Evolutionary conservation across 2,797 vertebrate species (phyloP).

Genomic region (Protonibea diacanthus): DNA sequence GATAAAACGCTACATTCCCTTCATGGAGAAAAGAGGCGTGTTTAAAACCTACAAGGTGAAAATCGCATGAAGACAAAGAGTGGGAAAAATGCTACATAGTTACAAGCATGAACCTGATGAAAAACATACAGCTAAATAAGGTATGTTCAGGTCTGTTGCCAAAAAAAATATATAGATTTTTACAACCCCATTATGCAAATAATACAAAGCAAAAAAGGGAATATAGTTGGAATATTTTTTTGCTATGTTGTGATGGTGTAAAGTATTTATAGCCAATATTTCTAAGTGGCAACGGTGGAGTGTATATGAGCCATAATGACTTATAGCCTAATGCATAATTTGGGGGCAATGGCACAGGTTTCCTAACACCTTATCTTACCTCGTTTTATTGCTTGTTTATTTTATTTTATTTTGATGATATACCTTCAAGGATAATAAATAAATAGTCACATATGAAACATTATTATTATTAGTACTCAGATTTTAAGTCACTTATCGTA

Average conservation of each 20-base stretch:
- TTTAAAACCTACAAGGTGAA: constrained; percentile 52
- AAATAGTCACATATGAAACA: constrained; percentile 44
- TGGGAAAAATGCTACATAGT: constrained; percentile 73
- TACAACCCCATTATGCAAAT: constrained; percentile 54
- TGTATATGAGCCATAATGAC: constrained; percentile 29
- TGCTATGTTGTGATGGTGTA: constrained; percentile 13
- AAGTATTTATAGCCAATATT: constrained; percentile 15
- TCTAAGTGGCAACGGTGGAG: constrained; percentile 61
- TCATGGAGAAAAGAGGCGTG: constrained; percentile 56
- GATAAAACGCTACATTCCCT: constrained; percentile 67
- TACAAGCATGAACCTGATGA: constrained; percentile 58
- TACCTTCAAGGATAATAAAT: constrained; percentile 58
- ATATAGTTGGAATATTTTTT: constrained; percentile 31
- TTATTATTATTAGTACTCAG: constrained; percentile 26
- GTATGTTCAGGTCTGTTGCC: constrained; percentile 46
- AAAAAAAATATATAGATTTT: constrained; percentile 18
- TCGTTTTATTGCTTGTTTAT: constrained; percentile 45
- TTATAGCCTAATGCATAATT: constrained; percentile 38
- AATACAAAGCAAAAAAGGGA: constrained; percentile 54
- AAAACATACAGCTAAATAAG: constrained; percentile 38
- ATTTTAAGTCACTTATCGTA: constrained; percentile 27
- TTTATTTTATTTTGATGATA: constrained; percentile 25
- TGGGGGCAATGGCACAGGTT: constrained; percentile 50
- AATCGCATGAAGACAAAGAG: constrained; percentile 39
- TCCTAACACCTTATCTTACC: constrained; percentile 57